A percentile compares a stretch with the other conserved stretches of the same genome.
phyloP scores from a whole-genome alignment of 2,797 vertebrate species.

The Thamnophis elegans region DNA sequence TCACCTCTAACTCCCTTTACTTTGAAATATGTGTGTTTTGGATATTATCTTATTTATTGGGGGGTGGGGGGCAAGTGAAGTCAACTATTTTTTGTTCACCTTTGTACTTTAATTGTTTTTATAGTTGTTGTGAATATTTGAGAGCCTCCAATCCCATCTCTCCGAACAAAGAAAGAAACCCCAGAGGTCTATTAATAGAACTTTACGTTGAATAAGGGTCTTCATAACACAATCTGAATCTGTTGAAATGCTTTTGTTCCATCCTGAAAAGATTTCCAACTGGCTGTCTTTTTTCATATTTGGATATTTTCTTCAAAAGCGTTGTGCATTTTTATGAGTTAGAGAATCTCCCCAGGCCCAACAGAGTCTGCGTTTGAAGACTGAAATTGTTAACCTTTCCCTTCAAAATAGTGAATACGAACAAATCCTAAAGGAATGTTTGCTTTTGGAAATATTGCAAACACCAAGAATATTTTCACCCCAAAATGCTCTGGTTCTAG shows the following conservation, averaged over 20 bases:
- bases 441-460: background rate
- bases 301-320: background rate
- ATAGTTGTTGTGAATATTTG: background rate
- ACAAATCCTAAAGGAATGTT: background rate
- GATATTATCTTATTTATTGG: background rate
- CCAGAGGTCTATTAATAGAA: background rate
- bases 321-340: background rate
- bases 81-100: background rate
- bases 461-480: background rate
- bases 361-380: background rate
- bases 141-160: background rate
- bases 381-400: background rate
- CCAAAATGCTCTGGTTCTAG: background rate
- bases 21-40: background rate
- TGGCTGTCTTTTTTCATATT: background rate
- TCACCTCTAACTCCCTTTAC: background rate
- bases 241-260: background rate
- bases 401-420: background rate
- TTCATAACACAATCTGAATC: background rate
- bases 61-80: background rate
- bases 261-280: background rate
- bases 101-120: background rate
- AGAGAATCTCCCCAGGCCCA: background rate
- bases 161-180: background rate
- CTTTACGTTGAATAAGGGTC: background rate